Evolutionary conservation across 1,140 invertebrate species (phyloP).

Genomic region (Medauroidea extradentata): DNA sequence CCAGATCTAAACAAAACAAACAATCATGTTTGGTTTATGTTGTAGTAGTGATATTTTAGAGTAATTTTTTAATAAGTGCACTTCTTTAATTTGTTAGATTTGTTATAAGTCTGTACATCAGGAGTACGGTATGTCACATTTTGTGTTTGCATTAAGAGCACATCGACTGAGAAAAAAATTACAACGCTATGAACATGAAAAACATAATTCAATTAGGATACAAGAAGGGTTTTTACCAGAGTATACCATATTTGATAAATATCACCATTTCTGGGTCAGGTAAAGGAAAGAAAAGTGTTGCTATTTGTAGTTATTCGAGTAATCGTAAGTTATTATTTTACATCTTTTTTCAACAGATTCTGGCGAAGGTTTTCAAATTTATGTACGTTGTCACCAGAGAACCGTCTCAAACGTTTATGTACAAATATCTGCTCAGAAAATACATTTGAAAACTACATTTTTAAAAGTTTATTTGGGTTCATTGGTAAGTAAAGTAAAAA

Average conservation of each 20-base stretch:
- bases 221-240: constrained; percentile 37
- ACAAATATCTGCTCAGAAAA: constrained; percentile 48
- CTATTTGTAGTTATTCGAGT: constrained; percentile 22
- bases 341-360: constrained; percentile 29
- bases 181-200: constrained; percentile 46
- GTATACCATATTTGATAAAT: constrained; percentile 42
- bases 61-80: no score
- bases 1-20: no score
- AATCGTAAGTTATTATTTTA: constrained; percentile 10
- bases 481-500: constrained; percentile 30
- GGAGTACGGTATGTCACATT: constrained; percentile 47
- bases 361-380: constrained; percentile 34
- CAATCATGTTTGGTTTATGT: no score
- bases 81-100: constrained; percentile 21
- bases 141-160: constrained; percentile 46
- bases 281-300: background rate
- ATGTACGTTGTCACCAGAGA: constrained; percentile 34
- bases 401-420: constrained; percentile 42
- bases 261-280: constrained; percentile 35
- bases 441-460: constrained; percentile 53
- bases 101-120: constrained; percentile 41
- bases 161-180: constrained; percentile 42
- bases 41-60: no score
- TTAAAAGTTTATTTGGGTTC: constrained; percentile 57
- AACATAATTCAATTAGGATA: constrained; percentile 46